Conservation (phyloP, 2,113 vertebrate species). For the Oncorhynchus gorbuscha region DNA sequence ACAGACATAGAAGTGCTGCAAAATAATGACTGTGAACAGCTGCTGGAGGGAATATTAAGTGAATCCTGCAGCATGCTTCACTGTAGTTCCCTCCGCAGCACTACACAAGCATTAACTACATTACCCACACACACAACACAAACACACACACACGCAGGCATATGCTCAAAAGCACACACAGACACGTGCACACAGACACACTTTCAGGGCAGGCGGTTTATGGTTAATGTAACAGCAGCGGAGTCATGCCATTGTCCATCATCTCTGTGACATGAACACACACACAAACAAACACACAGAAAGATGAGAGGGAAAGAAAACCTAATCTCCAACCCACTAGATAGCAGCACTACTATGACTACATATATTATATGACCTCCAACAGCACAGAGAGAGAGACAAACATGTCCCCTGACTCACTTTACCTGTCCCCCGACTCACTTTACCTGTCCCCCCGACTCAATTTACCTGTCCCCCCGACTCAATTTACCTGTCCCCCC, state of each 20-base stretch:
- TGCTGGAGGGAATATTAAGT: conserved; percentile 63
- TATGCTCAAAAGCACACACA: neutral
- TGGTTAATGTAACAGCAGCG: conserved; percentile 51
- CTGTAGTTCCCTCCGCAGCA: conserved; percentile 36
- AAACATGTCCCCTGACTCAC: neutral
- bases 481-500: conserved; percentile 18
- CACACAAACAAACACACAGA: neutral
- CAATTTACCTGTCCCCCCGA: neutral
- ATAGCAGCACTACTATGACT: neutral
- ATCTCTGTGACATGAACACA: conserved; percentile 28
- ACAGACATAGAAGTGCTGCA: conserved; percentile 42
- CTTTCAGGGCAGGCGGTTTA: conserved; percentile 31
- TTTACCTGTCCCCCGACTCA: too few species aligned
- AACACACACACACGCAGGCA: neutral
- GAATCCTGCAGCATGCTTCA: conserved; percentile 47
- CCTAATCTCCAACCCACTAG: neutral
- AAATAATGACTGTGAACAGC: conserved; percentile 52
- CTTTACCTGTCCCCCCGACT: too few species aligned
- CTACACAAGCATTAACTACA: conserved; percentile 49
- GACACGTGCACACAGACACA: conserved; percentile 15
- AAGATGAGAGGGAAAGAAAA: neutral
- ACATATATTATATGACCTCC: neutral
- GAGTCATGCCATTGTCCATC: conserved; percentile 59
- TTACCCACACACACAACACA: conserved; percentile 10
- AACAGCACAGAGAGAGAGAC: neutral